A percentile compares a stretch with the other conserved stretches of the same genome.
Evolutionary conservation across 2,888 invertebrate genomes (phyloP).

Genomic region (Entomobrya proxima): DNA sequence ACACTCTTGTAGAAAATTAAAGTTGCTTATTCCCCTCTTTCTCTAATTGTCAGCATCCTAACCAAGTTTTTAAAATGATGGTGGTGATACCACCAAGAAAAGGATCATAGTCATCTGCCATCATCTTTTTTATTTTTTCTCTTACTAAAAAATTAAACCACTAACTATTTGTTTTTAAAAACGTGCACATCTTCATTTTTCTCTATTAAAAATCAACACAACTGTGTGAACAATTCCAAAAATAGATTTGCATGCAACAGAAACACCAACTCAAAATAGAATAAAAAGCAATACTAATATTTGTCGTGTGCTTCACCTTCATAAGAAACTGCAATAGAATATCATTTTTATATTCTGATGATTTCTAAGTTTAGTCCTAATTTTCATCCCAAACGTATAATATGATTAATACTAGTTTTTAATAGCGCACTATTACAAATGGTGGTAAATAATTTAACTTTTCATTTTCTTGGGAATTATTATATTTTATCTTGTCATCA

Average conservation of each 20-base stretch:
- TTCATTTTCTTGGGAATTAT: neutral
- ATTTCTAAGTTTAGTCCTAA: neutral
- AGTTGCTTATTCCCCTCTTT: neutral
- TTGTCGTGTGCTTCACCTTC: neutral
- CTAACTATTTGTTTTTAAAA: neutral
- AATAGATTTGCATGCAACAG: conserved; percentile 4
- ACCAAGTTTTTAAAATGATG: neutral
- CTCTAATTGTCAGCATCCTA: neutral
- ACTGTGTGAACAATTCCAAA: conserved; percentile 15
- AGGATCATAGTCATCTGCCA: neutral
- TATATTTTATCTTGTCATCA: neutral
- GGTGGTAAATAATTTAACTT: neutral
- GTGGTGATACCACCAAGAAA: neutral
- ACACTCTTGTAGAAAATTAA: neutral
- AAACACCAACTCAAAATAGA: neutral
- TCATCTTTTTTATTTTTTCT: no score
- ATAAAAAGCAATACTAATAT: no score
- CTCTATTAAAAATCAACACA: neutral
- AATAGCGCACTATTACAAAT: neutral
- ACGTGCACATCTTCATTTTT: neutral
- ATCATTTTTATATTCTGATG: neutral
- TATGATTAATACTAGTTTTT: neutral
- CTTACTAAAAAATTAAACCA: neutral
- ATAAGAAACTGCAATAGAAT: neutral
- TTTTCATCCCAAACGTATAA: neutral